A percentile compares a stretch with the other conserved stretches of the same genome.
phyloP scores from a whole-genome alignment of 2,113 vertebrate species.

The Sinocyclocheilus rhinocerous region DNA sequence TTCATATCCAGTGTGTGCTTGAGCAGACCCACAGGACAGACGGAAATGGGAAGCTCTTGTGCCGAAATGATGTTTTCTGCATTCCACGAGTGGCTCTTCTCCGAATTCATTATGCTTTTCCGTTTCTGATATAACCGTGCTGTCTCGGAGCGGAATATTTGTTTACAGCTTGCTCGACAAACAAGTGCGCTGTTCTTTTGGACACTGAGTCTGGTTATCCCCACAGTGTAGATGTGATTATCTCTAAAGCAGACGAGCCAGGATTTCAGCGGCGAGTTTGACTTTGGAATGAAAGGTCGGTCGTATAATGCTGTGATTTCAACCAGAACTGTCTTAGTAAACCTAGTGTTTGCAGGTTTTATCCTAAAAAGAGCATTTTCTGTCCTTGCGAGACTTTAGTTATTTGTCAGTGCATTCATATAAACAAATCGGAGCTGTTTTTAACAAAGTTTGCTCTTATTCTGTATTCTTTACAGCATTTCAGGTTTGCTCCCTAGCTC shows the following conservation, averaged over 20 bases:
- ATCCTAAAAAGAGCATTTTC: not conserved
- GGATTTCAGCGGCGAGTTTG: not conserved
- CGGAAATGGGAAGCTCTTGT: conserved; percentile 29
- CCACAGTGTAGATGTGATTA: not conserved
- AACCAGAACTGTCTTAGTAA: not conserved
- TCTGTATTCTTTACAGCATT: not conserved
- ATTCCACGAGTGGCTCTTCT: conserved; percentile 26
- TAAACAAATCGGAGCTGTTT: not conserved
- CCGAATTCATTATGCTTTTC: conserved; percentile 33
- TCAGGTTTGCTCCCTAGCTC: not conserved
- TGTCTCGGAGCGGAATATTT: not conserved
- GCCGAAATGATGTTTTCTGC: conserved; percentile 23
- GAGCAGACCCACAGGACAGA: conserved; percentile 25
- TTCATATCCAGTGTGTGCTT: conserved; percentile 28
- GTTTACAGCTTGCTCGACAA: conserved; percentile 31
- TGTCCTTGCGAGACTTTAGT: not conserved
- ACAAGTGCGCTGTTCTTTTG: conserved; percentile 20
- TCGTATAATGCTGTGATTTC: not conserved
- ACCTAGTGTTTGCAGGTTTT: not conserved
- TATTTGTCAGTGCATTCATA: not conserved
- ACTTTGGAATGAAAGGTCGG: not conserved
- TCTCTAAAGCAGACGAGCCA: not conserved
- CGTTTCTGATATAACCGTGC: conserved; percentile 22
- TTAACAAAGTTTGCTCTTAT: not conserved
- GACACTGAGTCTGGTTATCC: conserved; percentile 13